Conservation (phyloP, 2,888 invertebrate genomes). For the Mimas tiliae region DNA sequence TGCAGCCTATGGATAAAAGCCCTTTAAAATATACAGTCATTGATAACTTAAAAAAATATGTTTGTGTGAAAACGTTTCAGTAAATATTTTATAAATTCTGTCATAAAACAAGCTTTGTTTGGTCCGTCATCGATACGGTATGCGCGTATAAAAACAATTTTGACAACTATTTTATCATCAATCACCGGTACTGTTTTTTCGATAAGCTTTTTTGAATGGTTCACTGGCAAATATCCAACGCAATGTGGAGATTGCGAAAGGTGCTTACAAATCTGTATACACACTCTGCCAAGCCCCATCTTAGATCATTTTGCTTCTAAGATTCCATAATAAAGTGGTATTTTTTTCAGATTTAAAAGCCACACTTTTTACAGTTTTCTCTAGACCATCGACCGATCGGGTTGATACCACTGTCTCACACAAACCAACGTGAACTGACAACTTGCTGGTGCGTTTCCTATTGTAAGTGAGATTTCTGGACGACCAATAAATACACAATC, state of each 20-base stretch:
- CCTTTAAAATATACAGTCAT: too few relatives aligned
- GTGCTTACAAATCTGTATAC: constrained; percentile 31
- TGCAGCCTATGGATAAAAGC: too few relatives aligned
- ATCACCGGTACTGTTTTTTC: constrained; percentile 25
- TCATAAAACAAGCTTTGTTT: neutral
- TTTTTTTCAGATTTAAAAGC: too few relatives aligned
- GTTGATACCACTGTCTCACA: too few relatives aligned
- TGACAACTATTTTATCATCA: constrained; percentile 13
- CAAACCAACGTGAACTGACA: too few relatives aligned
- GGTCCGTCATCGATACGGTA: neutral
- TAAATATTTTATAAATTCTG: neutral
- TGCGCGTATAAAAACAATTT: neutral
- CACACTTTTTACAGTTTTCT: too few relatives aligned
- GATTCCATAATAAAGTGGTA: constrained; percentile 3
- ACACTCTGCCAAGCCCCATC: constrained; percentile 24
- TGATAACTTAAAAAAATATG: too few relatives aligned
- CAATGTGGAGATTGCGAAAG: constrained; percentile 27
- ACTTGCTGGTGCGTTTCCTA: too few relatives aligned
- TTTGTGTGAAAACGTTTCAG: too few relatives aligned
- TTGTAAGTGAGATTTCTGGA: too few relatives aligned
- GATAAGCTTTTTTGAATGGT: constrained; percentile 27
- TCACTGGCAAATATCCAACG: constrained; percentile 37
- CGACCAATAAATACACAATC: too few relatives aligned
- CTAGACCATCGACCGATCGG: too few relatives aligned
- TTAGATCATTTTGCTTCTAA: constrained; percentile 13